These are phyloP conservation scores for Nipponia nippon DNA, from an alignment of 2,113 vertebrate genomes.

Conservation along the genomic window DNA sequence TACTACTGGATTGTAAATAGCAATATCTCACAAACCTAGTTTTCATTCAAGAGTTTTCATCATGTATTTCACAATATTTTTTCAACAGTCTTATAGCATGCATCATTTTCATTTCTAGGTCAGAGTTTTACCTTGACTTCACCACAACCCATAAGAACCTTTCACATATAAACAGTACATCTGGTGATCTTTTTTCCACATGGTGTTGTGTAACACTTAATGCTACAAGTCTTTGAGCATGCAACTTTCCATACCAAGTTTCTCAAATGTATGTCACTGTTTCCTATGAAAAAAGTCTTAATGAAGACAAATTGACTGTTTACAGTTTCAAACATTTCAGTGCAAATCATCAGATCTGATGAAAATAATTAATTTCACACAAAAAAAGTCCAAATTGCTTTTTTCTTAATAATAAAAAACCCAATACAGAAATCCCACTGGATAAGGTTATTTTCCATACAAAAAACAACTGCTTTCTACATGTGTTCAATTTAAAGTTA, in stretches of 20 bases:
- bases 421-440: not conserved
- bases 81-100: not conserved
- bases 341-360: not conserved
- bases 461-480: not conserved
- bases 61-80: not conserved
- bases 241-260: not conserved
- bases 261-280: not conserved
- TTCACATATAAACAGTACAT: not conserved
- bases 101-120: not conserved
- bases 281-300: not conserved
- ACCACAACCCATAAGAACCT: not conserved
- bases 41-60: not conserved
- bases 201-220: not conserved
- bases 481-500: not conserved
- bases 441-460: not conserved
- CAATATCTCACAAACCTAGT: not conserved
- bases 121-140: not conserved
- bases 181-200: not conserved
- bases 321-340: not conserved
- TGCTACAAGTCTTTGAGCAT: not conserved
- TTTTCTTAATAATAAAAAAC: not conserved
- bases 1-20: not conserved
- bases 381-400: not conserved
- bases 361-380: not conserved
- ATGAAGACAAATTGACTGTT: not conserved